Evolutionary conservation across 2,113 vertebrate species (phyloP).

Genomic region (Gnathochromis pfefferi): DNA sequence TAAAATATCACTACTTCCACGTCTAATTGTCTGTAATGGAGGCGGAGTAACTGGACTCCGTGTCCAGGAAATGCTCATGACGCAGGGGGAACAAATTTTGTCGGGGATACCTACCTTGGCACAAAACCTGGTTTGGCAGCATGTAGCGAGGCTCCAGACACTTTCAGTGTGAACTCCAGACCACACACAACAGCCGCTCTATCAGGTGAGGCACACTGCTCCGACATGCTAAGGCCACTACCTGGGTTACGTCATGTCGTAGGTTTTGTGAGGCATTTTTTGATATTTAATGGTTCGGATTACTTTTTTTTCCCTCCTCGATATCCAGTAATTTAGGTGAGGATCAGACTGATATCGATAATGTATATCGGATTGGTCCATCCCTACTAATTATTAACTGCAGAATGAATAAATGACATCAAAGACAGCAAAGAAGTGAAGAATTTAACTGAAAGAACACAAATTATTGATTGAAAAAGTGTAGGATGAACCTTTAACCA

Average conservation of each 20-base stretch:
- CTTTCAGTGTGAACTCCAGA: not conserved
- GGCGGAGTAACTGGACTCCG: not conserved
- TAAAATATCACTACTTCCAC: not conserved
- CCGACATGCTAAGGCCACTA: not conserved
- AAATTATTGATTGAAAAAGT: not conserved
- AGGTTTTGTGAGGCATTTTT: not conserved
- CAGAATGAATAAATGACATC: not conserved
- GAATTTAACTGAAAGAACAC: not conserved
- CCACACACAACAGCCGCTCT: not conserved
- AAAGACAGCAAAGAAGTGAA: not conserved
- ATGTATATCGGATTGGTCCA: not conserved
- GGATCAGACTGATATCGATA: not conserved
- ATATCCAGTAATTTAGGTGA: not conserved
- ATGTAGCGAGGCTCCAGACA: not conserved
- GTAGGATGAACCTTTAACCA: not conserved
- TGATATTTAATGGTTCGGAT: not conserved
- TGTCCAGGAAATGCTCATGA: not conserved
- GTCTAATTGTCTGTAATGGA: not conserved
- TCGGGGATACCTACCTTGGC: not conserved
- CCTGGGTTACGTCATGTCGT: not conserved
- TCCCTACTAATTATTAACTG: not conserved
- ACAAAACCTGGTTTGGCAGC: not conserved
- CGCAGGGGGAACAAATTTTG: not conserved
- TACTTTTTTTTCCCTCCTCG: accelerated
- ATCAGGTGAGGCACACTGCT: not conserved